Percentiles rank a stretch among this genome's conserved stretches.
Conservation (phyloP, 2,113 vertebrate genomes). For the Ursus arctos region DNA sequence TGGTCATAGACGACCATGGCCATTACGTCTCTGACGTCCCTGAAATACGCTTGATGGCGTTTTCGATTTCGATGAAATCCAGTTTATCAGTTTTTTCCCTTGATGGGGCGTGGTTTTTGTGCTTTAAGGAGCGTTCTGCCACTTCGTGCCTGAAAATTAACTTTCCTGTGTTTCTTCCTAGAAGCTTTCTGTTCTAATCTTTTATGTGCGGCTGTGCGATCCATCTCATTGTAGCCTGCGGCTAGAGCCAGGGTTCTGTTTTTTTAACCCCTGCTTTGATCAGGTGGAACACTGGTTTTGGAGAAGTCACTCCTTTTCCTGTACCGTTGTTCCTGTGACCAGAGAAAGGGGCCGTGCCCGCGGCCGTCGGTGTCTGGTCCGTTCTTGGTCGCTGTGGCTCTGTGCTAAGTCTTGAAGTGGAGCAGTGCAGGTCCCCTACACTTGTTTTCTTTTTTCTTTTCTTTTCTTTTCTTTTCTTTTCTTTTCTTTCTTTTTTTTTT, state of each 20-base stretch:
- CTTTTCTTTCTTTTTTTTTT: background rate
- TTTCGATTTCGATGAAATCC: background rate
- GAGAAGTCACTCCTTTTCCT: background rate
- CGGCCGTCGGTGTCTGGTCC: background rate
- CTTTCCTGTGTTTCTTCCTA: background rate
- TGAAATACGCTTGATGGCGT: rapidly evolving
- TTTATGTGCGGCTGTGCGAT: rapidly evolving
- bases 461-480: too few species aligned
- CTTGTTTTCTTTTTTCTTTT: background rate
- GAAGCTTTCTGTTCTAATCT: background rate
- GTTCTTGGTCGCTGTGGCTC: background rate
- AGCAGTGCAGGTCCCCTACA: background rate
- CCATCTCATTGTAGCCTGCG: rapidly evolving
- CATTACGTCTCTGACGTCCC: background rate
- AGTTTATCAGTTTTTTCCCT: background rate
- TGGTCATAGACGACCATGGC: too few species aligned
- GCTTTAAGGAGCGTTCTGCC: background rate
- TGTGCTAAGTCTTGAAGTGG: background rate
- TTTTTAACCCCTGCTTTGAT: background rate
- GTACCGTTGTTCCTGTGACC: background rate
- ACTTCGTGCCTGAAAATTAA: background rate
- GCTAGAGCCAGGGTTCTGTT: background rate
- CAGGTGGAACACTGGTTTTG: rapidly evolving
- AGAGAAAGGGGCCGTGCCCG: rapidly evolving
- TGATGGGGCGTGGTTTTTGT: background rate